Conservation (phyloP, 2,113 vertebrate species). For the Chaetodon trifascialis region DNA sequence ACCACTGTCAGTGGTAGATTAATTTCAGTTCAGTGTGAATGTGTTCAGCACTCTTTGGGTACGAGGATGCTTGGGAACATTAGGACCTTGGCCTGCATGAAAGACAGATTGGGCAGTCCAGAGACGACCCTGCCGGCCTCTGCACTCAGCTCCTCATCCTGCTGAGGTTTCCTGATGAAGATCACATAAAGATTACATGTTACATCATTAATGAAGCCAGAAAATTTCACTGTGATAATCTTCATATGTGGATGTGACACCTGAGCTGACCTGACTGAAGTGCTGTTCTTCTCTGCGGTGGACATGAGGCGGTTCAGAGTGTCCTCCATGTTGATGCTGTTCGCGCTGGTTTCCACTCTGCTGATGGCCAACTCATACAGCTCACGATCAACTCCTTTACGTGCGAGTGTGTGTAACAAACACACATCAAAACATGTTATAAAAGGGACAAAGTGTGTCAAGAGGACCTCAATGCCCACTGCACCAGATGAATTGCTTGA, state of each 20-base stretch:
- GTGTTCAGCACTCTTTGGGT: constrained; percentile 45
- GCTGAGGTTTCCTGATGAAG: constrained; percentile 86
- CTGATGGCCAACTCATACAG: constrained; percentile 94
- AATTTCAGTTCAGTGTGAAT: background rate
- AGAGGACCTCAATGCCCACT: background rate
- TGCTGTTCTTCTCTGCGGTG: constrained; percentile 89
- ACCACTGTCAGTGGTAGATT: background rate
- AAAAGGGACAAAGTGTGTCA: background rate
- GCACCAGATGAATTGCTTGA: background rate
- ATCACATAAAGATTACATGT: background rate
- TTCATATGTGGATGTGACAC: background rate
- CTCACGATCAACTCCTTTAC: constrained; percentile 93
- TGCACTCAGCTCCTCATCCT: constrained; percentile 88
- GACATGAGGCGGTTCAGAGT: constrained; percentile 92
- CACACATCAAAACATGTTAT: constrained; percentile 1
- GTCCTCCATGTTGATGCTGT: constrained; percentile 85
- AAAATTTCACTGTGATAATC: too few species aligned
- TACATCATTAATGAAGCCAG: background rate
- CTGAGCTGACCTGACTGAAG: constrained; percentile 86
- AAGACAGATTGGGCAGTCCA: constrained; percentile 90
- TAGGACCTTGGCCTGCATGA: constrained; percentile 93
- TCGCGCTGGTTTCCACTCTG: constrained; percentile 87
- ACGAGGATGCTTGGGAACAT: constrained; percentile 91
- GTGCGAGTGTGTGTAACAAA: background rate
- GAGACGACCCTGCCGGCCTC: constrained; percentile 88